phyloP scores from a whole-genome alignment of 1,140 invertebrate genomes.

The Drosophila ogumai region DNA sequence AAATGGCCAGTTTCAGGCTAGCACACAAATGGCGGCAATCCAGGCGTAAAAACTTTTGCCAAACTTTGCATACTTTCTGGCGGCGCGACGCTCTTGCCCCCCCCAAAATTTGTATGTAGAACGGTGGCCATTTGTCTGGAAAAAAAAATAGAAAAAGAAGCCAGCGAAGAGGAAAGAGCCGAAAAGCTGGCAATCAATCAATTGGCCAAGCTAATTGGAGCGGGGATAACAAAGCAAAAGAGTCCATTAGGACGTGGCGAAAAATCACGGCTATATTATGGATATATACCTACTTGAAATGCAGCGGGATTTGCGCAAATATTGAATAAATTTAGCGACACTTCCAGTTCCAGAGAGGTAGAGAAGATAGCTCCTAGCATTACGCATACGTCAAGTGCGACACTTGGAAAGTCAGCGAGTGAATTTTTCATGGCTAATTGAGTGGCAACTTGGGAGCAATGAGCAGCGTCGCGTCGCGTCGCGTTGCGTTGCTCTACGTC shows the following conservation, averaged over 20 bases:
- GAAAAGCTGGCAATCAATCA: slow-evolving; percentile 78
- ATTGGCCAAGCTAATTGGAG: slow-evolving; percentile 70
- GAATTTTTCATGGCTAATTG: slow-evolving; percentile 79
- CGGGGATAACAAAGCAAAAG: slow-evolving; percentile 16
- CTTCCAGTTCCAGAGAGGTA: background rate
- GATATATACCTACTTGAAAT: slow-evolving; percentile 9
- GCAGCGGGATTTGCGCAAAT: slow-evolving; percentile 19
- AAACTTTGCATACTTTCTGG: slow-evolving; percentile 79
- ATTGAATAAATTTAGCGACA: slow-evolving; percentile 29
- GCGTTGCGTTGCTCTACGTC: slow-evolving; percentile 12
- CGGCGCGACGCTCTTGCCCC: slow-evolving; percentile 38
- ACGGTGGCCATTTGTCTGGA: slow-evolving; percentile 50
- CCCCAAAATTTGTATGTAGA: slow-evolving; percentile 44
- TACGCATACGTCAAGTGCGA: slow-evolving; percentile 52
- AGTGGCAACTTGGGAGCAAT: slow-evolving; percentile 79
- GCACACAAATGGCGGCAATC: slow-evolving; percentile 49
- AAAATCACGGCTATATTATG: slow-evolving; percentile 3
- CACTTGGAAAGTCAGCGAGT: slow-evolving; percentile 54
- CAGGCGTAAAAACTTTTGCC: slow-evolving; percentile 61
- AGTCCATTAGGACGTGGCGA: slow-evolving; percentile 21
- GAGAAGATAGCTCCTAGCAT: background rate
- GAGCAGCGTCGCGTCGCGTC: slow-evolving; percentile 23
- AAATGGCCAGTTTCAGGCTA: slow-evolving; percentile 15
- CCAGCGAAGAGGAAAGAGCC: slow-evolving; percentile 13
- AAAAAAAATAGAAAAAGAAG: background rate